Base-by-base conservation (phyloP, 2,888 invertebrate genomes). In the Dryocosmus kuriphilus region DNA sequence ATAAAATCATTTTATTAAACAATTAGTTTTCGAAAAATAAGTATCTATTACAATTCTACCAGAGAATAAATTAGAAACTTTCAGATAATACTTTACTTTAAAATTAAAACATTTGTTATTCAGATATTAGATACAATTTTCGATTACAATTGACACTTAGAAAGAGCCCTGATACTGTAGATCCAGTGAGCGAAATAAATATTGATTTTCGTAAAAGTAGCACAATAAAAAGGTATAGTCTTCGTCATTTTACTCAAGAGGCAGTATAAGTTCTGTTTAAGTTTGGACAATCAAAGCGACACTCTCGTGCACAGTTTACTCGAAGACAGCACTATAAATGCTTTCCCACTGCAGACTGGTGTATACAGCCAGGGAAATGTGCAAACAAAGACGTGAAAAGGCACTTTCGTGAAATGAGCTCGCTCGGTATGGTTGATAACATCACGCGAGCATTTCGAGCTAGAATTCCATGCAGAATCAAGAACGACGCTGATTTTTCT, bases 311-410 rank as follows among this genome's bases (percentile, higher is more conserved):
- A 27, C 38, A 51, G 71, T 51, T 71, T 51, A 71, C 30, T 46
- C 0, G 51, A 19, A 71, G 71, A 71, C 30, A 71, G 71, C 16
- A 71, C 71, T 51, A 51, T 67, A 67, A 67, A 46, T 19, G 46
- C 46, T 67, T 27, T 27, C 24, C 24, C 41, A 41, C 9, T 27
- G 27, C 19, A n/a, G 27, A 30, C 30, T 22, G n/a, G 41, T 46
- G 46, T 67, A 27, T 67, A 67, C 41, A 27, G 24, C 30, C 7
- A 71, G 71, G 51, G 51, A 71, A 71, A 71, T 71, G 71, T 71
- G 71, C 51, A 71, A 71, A 51, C 51, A 71, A 71, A 71, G 51
- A 71, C 30, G 51, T 27, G 71, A 51, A 71, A 51, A 71, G 71
- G 51, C 51, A 51, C 51, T 51, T 71, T 71, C 30, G 51, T 51